Conservation (phyloP, 1,140 invertebrate species). For the Battus philenor region DNA sequence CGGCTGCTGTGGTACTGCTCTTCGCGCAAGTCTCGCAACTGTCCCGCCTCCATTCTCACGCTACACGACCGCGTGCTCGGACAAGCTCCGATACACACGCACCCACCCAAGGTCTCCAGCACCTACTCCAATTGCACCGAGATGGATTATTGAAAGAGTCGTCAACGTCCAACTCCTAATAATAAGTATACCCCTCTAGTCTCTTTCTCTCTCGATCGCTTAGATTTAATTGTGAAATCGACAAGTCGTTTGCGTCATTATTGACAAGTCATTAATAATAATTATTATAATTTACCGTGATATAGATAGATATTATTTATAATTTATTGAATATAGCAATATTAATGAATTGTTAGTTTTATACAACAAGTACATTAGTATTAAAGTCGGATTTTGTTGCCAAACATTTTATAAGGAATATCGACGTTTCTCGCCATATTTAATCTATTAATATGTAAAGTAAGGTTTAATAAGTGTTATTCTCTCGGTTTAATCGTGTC, state of each 20-base stretch:
- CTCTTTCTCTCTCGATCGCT: not conserved
- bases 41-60: slow-evolving; percentile 47
- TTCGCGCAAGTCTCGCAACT: slow-evolving; percentile 46
- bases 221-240: not conserved
- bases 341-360: slow-evolving; percentile 1
- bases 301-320: slow-evolving; percentile 5
- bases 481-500: not conserved
- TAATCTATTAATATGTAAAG: not conserved
- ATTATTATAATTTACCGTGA: too few species aligned
- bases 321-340: not conserved
- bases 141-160: slow-evolving; percentile 3
- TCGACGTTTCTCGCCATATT: not conserved
- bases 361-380: not conserved
- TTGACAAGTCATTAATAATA: not conserved
- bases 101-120: slow-evolving; percentile 51
- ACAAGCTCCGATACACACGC: slow-evolving; percentile 43
- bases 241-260: slow-evolving; percentile 1
- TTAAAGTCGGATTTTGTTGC: slow-evolving; percentile 6
- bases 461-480: too few species aligned
- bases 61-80: slow-evolving; percentile 43
- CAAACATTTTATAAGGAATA: not conserved
- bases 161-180: not conserved
- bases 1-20: slow-evolving; percentile 57
- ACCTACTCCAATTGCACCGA: slow-evolving; percentile 18
- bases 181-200: slow-evolving; percentile 1